A percentile compares a stretch with the other conserved stretches of the same genome.
These are phyloP conservation scores for Seira sanloemensis DNA, from an alignment of 2,888 invertebrate genomes.

Conservation along the genomic window DNA sequence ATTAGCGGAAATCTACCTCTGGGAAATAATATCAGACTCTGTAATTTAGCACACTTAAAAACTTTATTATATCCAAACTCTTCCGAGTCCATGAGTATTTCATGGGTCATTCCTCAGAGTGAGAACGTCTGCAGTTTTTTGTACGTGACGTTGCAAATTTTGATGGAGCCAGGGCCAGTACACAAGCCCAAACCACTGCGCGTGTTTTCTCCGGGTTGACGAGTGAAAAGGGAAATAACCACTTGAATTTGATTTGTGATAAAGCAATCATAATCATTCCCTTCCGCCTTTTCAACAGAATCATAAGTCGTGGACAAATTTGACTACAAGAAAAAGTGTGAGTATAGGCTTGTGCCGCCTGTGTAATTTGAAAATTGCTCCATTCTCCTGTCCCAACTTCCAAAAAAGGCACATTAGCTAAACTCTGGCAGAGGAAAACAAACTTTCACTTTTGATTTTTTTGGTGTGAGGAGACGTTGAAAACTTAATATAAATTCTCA, in stretches of 20 bases:
- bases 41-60: neutral
- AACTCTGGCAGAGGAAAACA: too few relatives aligned
- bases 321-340: too few relatives aligned
- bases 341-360: too few relatives aligned
- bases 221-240: conserved; percentile 36
- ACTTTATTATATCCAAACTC: neutral
- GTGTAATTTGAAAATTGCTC: too few relatives aligned
- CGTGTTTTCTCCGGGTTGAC: neutral
- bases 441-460: too few relatives aligned
- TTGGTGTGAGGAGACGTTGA: too few relatives aligned
- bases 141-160: conserved; percentile 39
- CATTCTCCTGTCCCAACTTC: too few relatives aligned
- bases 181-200: neutral
- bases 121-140: neutral
- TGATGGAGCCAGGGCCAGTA: too few relatives aligned
- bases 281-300: conserved; percentile 40
- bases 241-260: conserved; percentile 57
- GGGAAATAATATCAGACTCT: neutral
- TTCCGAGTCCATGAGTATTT: neutral
- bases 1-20: neutral
- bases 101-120: neutral
- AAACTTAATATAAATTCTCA: too few relatives aligned
- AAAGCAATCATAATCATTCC: conserved; percentile 57
- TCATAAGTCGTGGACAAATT: too few relatives aligned
- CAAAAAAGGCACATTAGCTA: too few relatives aligned